Base-by-base conservation (phyloP, 2,113 vertebrate genomes). In the Gopherus evgoodei region DNA sequence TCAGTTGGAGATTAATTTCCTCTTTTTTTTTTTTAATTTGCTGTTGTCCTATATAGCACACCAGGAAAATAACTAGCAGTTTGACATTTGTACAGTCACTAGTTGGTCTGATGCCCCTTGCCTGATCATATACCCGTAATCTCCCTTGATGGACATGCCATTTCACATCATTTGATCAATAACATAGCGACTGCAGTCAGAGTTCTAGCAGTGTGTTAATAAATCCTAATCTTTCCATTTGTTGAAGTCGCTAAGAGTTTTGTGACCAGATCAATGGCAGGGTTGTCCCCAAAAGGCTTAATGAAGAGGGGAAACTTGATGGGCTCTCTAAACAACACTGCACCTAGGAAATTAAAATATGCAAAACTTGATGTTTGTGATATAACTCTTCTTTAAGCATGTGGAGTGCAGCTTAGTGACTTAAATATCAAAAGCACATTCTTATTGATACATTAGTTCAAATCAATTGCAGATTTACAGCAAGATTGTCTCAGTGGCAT, bases 241-340 rank as follows among this genome's bases (percentile, higher is more conserved):
- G 1, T 44, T 90, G 93, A 87, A 97, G 94, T 95, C 88, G 29
- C 91, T 84, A 8, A 42, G 94, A 94, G 95, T 88, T 94, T 92
- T 94, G 92, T 84, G 90, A 88, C 90, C 88, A 95, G 89, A 96
- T 97, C 95, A 93, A 72, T 97, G 83, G 59, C 90, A 82, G 90
- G 79, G 38, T n/a, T 38, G 86, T 65, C 62, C 57, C 76, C 88
- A 44, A 81, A 56, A 95, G 89, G 57, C 47, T 16, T 24, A 75
- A 75, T 54, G 90, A 69, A 84, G 78, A 78, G 10, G 19, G 35
- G 84, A 90, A 82, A n/a, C 35, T 8, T 87, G 81, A n/a, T 25
- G 13, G n/a, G 53, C 0, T 2, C 42, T 93, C 57, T 62, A 6
- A 38, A 27, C 0, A 21, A 42, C 83, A 6, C 38, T 53, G 53